phyloP scores from a whole-genome alignment of 2,797 vertebrate genomes.

The Peromyscus attwateri region DNA sequence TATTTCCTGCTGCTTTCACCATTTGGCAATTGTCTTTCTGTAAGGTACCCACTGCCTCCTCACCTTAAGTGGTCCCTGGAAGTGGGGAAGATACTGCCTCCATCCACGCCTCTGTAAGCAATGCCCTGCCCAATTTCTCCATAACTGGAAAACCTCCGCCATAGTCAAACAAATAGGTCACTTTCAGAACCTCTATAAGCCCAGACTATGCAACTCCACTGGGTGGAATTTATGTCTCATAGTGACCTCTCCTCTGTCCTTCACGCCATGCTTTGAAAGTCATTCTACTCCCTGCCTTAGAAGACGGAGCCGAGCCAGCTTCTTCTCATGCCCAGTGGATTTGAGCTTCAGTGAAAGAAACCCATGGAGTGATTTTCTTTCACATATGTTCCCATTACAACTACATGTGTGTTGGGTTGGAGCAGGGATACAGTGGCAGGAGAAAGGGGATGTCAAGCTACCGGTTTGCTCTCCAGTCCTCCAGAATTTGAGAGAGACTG shows the following conservation, averaged over 20 bases:
- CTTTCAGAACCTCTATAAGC: neutral
- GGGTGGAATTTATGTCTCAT: neutral
- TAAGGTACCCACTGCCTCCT: neutral
- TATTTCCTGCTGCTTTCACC: neutral
- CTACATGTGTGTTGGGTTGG: neutral
- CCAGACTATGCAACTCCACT: neutral
- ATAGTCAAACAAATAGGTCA: neutral
- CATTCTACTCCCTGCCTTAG: neutral
- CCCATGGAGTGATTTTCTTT: neutral
- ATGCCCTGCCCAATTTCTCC: neutral
- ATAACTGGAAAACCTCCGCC: neutral
- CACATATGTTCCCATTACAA: rapidly evolving
- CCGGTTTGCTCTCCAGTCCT: neutral
- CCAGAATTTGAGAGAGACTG: neutral
- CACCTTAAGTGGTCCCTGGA: neutral
- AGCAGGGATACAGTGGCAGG: neutral
- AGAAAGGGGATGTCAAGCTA: neutral
- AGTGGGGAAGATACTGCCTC: neutral
- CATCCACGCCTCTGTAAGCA: neutral
- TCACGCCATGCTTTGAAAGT: neutral
- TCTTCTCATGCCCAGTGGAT: neutral
- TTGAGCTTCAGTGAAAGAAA: neutral
- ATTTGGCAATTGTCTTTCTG: neutral
- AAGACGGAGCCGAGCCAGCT: neutral
- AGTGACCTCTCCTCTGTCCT: neutral